phyloP scores from a whole-genome alignment of 2,888 invertebrate species.

The Drosophila phalerata region DNA sequence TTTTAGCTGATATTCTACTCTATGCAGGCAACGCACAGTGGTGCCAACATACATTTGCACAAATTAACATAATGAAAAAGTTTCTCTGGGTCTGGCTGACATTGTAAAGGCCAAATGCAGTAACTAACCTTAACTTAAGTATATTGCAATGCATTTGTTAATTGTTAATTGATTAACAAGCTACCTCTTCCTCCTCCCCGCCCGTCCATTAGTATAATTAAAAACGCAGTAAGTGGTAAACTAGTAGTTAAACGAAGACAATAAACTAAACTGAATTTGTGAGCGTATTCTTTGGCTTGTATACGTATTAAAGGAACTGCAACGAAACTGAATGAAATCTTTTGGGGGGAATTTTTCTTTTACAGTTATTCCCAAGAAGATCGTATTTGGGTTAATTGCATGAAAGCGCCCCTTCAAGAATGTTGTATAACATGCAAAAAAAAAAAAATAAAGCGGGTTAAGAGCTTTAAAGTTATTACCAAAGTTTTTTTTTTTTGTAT shows the following conservation, averaged over 20 bases:
- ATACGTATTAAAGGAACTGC: neutral
- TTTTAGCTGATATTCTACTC: conserved; percentile 53
- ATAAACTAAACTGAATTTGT: conserved; percentile 17
- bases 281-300: neutral
- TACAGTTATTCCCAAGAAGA: conserved; percentile 8
- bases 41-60: conserved; percentile 25
- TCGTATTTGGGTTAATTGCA: conserved; percentile 49
- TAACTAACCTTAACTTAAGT: conserved; percentile 39
- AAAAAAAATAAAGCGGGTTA: conserved; percentile 6
- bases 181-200: neutral
- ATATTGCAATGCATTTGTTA: conserved; percentile 41
- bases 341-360: conserved; percentile 17
- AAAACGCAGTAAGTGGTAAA: conserved; percentile 17
- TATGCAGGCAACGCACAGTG: conserved; percentile 22
- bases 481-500: conserved; percentile 17
- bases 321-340: neutral
- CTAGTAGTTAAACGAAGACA: conserved; percentile 18
- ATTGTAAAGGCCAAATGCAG: conserved; percentile 60
- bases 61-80: conserved; percentile 28
- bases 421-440: neutral
- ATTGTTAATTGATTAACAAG: conserved; percentile 50
- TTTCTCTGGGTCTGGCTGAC: conserved; percentile 54
- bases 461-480: conserved; percentile 19
- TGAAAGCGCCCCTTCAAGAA: conserved; percentile 26
- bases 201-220: conserved; percentile 51